Conservation (phyloP, 2,888 invertebrate genomes). For the Phlogophora meticulosa region DNA sequence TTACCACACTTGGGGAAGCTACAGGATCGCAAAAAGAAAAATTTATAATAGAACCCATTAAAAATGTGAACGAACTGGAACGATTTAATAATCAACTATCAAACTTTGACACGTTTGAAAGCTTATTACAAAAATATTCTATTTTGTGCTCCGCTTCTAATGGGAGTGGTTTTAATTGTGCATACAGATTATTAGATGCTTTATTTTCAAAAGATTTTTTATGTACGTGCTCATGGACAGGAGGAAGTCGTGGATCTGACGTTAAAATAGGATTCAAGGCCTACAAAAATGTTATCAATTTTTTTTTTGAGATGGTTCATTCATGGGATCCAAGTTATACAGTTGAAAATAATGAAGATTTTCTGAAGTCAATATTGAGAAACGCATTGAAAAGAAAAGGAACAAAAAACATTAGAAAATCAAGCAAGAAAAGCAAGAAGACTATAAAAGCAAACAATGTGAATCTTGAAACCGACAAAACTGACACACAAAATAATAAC, state of each 20-base stretch:
- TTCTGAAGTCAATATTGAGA: conserved; percentile 35
- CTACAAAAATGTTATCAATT: too few relatives aligned
- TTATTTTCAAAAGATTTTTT: conserved; percentile 37
- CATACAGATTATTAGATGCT: conserved; percentile 34
- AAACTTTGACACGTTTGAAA: conserved; percentile 11
- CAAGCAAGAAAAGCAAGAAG: conserved; percentile 19
- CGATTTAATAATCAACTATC: conserved; percentile 15
- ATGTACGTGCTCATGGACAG: conserved; percentile 44
- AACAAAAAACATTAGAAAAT: conserved; percentile 22
- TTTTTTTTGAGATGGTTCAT: too few relatives aligned
- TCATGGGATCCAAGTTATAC: too few relatives aligned
- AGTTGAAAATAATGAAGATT: too few relatives aligned
- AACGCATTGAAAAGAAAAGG: conserved; percentile 36
- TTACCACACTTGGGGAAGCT: too few relatives aligned
- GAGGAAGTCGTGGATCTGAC: conserved; percentile 34
- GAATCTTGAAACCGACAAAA: conserved; percentile 22
- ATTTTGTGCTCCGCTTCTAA: conserved; percentile 23
- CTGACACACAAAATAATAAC: conserved; percentile 25
- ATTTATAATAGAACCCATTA: too few relatives aligned
- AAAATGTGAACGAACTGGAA: too few relatives aligned
- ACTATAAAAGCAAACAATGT: conserved; percentile 20
- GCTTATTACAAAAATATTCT: conserved; percentile 24
- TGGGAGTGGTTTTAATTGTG: conserved; percentile 28
- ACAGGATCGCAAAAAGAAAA: too few relatives aligned
- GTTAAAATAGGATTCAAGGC: conserved; percentile 40